These are phyloP conservation scores for Saccostrea echinata DNA, from an alignment of 1,140 invertebrate species.

Conservation along the genomic window DNA sequence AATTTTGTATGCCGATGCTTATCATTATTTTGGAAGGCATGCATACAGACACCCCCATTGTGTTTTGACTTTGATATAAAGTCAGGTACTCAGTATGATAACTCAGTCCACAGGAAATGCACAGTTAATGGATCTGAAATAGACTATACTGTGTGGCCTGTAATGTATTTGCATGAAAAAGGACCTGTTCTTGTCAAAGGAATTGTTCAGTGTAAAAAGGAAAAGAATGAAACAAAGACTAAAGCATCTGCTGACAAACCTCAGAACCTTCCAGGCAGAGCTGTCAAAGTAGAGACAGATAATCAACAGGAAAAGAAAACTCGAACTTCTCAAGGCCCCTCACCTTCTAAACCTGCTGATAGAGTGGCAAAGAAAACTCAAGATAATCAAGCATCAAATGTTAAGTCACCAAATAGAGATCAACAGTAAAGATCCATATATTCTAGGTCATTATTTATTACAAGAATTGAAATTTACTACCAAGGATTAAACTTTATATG, in stretches of 20 bases:
- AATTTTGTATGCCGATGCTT: not conserved
- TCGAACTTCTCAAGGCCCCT: no score
- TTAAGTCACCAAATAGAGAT: no score
- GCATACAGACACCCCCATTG: conserved; percentile 17
- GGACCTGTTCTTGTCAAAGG: conserved; percentile 14
- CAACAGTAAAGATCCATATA: no score
- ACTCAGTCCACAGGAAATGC: not conserved
- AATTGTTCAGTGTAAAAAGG: conserved; percentile 19
- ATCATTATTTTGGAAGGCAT: conserved; percentile 12
- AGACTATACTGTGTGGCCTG: conserved; percentile 6
- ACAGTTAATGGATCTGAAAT: not conserved
- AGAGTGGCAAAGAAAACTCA: no score
- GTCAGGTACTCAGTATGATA: not conserved
- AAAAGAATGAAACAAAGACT: not conserved
- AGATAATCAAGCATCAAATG: no score
- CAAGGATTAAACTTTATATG: no score
- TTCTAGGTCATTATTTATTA: no score
- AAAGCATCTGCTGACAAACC: not conserved
- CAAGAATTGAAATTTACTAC: no score
- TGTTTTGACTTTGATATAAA: conserved; percentile 16
- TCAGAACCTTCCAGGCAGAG: not conserved
- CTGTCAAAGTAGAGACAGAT: not conserved
- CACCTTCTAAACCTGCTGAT: no score
- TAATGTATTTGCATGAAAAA: not conserved
- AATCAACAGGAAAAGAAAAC: not conserved